Conservation (phyloP, 2,888 invertebrate genomes). For the Girardia tigrina region DNA sequence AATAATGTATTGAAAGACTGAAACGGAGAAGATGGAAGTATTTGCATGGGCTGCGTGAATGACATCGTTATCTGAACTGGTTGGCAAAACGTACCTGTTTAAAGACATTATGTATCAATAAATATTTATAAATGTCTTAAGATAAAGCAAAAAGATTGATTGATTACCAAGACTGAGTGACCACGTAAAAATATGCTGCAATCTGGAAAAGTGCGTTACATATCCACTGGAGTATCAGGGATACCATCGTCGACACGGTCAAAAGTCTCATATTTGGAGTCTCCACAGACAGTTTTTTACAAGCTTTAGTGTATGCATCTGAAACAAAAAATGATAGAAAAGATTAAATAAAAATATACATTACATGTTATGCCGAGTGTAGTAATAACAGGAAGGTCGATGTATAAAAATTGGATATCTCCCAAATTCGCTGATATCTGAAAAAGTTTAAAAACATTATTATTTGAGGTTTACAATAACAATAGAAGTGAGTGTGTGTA, state of each 20-base stretch:
- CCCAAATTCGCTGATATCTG: conserved; percentile 59
- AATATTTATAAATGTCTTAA: too few relatives aligned
- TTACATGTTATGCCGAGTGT: conserved; percentile 70
- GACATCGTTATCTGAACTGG: too few relatives aligned
- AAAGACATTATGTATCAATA: too few relatives aligned
- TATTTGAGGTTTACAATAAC: too few relatives aligned
- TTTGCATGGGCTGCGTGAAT: too few relatives aligned
- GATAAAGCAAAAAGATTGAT: too few relatives aligned
- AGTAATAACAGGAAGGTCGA: conserved; percentile 75
- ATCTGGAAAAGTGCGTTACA: conserved; percentile 60
- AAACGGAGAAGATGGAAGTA: conserved; percentile 63
- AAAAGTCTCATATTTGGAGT: conserved; percentile 66
- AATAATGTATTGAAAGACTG: conserved; percentile 65
- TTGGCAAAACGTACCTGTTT: too few relatives aligned
- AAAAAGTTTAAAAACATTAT: too few relatives aligned
- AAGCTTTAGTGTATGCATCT: conserved; percentile 45
- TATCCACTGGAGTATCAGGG: conserved; percentile 61
- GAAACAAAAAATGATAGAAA: neutral
- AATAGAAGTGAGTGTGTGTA: too few relatives aligned
- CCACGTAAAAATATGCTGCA: conserved; percentile 54
- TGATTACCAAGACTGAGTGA: conserved; percentile 56
- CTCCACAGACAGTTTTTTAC: conserved; percentile 43
- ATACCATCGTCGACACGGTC: conserved; percentile 64
- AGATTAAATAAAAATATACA: too few relatives aligned
- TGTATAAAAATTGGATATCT: conserved; percentile 75